phyloP scores from a whole-genome alignment of 2,113 vertebrate genomes.

The Nestor notabilis region DNA sequence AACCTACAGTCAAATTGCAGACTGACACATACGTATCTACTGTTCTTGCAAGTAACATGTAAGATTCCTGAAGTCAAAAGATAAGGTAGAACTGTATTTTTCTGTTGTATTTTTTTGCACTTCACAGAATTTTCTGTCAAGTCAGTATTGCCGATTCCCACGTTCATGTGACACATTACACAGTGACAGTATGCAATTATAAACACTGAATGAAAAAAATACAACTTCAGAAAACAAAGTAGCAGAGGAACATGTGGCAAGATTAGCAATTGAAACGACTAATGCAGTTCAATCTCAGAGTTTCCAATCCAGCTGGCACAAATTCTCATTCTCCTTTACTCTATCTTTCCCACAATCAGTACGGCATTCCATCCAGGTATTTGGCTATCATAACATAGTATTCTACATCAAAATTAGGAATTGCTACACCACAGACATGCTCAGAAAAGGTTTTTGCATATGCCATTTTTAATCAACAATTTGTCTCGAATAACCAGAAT shows the following conservation, averaged over 20 bases:
- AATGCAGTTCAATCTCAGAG: background rate
- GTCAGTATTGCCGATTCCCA: background rate
- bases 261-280: slow-evolving; percentile 9
- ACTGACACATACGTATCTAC: background rate
- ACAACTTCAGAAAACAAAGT: slow-evolving; percentile 2
- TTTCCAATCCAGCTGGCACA: background rate
- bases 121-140: background rate
- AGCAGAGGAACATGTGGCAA: background rate
- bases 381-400: background rate
- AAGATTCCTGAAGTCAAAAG: background rate
- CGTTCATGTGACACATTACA: background rate
- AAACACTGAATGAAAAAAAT: background rate
- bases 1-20: background rate
- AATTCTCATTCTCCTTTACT: background rate
- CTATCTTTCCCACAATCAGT: background rate
- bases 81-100: background rate
- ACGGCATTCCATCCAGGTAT: background rate
- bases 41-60: background rate
- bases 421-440: background rate
- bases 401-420: background rate
- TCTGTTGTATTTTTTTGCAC: background rate
- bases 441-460: background rate
- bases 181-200: background rate
- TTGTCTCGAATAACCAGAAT: background rate
- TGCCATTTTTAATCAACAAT: background rate